Conservation (phyloP, 2,888 invertebrate genomes). For the Conchocele bisecta region DNA sequence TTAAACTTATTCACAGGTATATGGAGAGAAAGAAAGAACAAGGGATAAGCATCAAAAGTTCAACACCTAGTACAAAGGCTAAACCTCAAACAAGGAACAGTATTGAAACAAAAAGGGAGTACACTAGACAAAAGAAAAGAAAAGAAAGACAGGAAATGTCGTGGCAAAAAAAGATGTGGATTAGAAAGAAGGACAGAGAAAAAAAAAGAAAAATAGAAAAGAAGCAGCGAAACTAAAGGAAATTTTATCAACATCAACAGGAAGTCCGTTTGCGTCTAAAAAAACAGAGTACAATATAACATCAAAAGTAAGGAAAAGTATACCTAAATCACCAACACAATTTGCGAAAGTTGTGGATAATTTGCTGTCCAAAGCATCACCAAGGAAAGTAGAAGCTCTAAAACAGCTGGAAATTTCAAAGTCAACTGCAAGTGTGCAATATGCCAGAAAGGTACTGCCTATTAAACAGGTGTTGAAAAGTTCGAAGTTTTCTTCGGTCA, state of each 20-base stretch:
- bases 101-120: slow-evolving; percentile 28
- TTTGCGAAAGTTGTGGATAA: slow-evolving; percentile 34
- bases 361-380: slow-evolving; percentile 29
- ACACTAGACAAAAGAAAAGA: slow-evolving; percentile 36
- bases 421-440: slow-evolving; percentile 22
- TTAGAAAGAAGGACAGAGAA: slow-evolving; percentile 40
- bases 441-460: slow-evolving; percentile 28
- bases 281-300: slow-evolving; percentile 35
- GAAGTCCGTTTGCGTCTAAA: slow-evolving; percentile 38
- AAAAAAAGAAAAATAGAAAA: slow-evolving; percentile 32
- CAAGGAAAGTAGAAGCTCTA: slow-evolving; percentile 38
- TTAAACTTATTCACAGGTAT: slow-evolving; percentile 42
- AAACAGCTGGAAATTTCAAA: slow-evolving; percentile 27
- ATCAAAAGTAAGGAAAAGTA: slow-evolving; percentile 31
- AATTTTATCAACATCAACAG: slow-evolving; percentile 15
- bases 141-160: slow-evolving; percentile 32
- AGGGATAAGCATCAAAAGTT: slow-evolving; percentile 18
- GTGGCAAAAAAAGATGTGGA: slow-evolving; percentile 44
- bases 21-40: slow-evolving; percentile 40
- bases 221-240: slow-evolving; percentile 22
- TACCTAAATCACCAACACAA: slow-evolving; percentile 42
- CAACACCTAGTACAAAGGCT: slow-evolving; percentile 34
- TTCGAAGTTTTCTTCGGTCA: slow-evolving; percentile 18
- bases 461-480: slow-evolving; percentile 29
- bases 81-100: slow-evolving; percentile 35